Evolutionary conservation across 1,140 invertebrate genomes (phyloP).

Genomic region (Stegodyphus mimosarum): DNA sequence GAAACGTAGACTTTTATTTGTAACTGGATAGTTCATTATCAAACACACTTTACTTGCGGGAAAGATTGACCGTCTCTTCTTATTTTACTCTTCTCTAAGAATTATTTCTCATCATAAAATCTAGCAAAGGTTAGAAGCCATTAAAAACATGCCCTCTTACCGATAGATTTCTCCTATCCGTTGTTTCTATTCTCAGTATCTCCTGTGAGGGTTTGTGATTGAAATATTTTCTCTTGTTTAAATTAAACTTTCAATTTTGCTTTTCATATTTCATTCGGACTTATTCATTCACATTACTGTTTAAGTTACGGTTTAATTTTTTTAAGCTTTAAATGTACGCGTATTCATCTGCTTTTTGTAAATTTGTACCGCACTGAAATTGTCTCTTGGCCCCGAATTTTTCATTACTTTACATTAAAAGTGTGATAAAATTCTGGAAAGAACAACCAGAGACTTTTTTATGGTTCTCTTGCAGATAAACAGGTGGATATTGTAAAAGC

Average conservation of each 20-base stretch:
- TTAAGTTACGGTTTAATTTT: no score
- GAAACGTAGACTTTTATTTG: conserved; percentile 60
- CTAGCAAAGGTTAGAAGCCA: conserved; percentile 32
- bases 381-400: no score
- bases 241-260: background rate
- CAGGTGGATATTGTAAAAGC: no score
- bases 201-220: background rate
- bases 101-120: conserved; percentile 51
- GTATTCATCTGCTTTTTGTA: no score
- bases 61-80: conserved; percentile 55
- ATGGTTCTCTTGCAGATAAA: no score
- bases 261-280: background rate
- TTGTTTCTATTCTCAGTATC: background rate
- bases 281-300: no score
- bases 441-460: no score
- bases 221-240: background rate
- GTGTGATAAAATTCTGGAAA: no score
- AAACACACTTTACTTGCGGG: conserved; percentile 59
- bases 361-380: no score
- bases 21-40: conserved; percentile 61
- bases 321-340: no score
- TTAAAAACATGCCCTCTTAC: conserved; percentile 24
- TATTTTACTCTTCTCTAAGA: conserved; percentile 5
- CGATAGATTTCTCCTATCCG: background rate
- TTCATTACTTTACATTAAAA: no score